Conservation (phyloP, 2,888 invertebrate genomes). For the Choristoneura rosaceana region DNA sequence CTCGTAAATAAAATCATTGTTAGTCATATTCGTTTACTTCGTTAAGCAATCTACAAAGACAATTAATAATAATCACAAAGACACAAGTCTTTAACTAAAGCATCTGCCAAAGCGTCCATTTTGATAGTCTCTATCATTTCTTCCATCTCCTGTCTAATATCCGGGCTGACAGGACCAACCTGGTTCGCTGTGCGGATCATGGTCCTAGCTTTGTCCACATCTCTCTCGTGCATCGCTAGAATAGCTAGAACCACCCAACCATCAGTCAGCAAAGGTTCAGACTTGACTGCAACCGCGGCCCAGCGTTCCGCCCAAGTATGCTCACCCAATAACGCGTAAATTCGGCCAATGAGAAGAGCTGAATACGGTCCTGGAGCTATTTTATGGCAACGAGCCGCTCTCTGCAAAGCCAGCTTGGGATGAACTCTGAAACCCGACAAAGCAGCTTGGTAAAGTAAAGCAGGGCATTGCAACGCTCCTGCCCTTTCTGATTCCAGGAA, state of each 20-base stretch:
- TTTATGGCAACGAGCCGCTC: constrained; percentile 73
- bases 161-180: constrained; percentile 65
- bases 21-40: neutral
- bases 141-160: constrained; percentile 65
- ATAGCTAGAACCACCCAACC: constrained; percentile 76
- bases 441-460: constrained; percentile 67
- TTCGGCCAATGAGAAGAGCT: constrained; percentile 67
- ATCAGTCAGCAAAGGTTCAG: constrained; percentile 72
- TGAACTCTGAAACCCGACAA: constrained; percentile 57
- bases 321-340: constrained; percentile 63
- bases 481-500: constrained; percentile 63
- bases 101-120: constrained; percentile 63
- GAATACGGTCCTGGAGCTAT: constrained; percentile 68
- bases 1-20: neutral
- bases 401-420: constrained; percentile 65
- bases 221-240: constrained; percentile 65
- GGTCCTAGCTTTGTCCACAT: constrained; percentile 64
- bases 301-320: constrained; percentile 69
- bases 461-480: constrained; percentile 62
- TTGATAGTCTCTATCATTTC: constrained; percentile 59
- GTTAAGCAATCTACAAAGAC: neutral
- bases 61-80: constrained; percentile 62
- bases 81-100: constrained; percentile 68
- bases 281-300: constrained; percentile 70
- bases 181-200: constrained; percentile 74